A percentile compares a stretch with the other conserved stretches of the same genome.
Evolutionary conservation across 2,113 vertebrate species (phyloP).

Genomic region (Dryoscopus gambensis): DNA sequence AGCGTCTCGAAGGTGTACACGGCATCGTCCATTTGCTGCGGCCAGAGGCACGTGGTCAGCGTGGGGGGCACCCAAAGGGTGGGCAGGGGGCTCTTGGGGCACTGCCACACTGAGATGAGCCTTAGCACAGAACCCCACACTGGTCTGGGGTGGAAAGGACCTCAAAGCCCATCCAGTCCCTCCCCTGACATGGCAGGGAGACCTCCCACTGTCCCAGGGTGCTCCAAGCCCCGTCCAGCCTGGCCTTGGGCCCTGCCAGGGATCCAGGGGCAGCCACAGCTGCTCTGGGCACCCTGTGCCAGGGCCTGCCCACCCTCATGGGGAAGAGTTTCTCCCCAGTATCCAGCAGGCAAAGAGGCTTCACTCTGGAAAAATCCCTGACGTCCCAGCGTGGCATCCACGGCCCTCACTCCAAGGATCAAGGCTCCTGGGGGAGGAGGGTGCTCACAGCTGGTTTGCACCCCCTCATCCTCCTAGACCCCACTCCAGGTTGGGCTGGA

Average conservation of each 20-base stretch:
- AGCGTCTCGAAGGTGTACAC: constrained; percentile 94
- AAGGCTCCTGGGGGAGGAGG: background rate
- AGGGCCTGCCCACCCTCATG: background rate
- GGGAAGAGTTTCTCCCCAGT: rapidly evolving
- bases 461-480: too few species aligned
- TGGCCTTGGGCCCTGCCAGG: background rate
- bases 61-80: background rate
- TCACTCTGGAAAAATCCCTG: background rate
- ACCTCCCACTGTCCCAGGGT: background rate
- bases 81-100: background rate
- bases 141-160: background rate
- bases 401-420: background rate
- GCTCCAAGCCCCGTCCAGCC: rapidly evolving
- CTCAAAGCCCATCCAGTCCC: too few species aligned
- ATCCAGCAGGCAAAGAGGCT: background rate
- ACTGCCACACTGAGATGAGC: background rate
- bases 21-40: constrained; percentile 92
- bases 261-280: background rate
- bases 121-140: background rate
- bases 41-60: background rate
- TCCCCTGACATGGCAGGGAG: background rate
- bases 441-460: background rate
- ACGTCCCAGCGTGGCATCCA: rapidly evolving
- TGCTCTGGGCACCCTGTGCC: background rate
- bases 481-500: background rate